These are phyloP conservation scores for Pseudomugil gertrudae DNA, from an alignment of 2,797 vertebrate species.

Conservation along the genomic window DNA sequence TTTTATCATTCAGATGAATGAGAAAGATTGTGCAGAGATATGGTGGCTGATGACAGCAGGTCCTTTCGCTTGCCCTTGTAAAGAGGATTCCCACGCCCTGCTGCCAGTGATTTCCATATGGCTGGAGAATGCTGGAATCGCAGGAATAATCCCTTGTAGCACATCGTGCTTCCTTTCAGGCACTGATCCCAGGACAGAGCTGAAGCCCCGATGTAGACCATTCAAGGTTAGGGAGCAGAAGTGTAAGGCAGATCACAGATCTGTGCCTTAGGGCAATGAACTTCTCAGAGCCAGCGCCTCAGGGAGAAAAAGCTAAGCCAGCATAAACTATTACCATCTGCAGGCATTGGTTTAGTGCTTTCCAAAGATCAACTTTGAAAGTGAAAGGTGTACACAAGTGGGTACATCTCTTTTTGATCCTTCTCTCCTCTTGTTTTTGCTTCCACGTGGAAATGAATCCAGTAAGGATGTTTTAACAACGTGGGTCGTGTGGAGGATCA, in stretches of 20 bases:
- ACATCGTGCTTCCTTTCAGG: conserved; percentile 55
- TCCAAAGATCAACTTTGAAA: conserved; percentile 72
- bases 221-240: conserved; percentile 65
- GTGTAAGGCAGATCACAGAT: conserved; percentile 68
- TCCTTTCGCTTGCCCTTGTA: conserved; percentile 24
- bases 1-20: background rate
- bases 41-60: conserved; percentile 13
- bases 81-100: conserved; percentile 60
- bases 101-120: conserved; percentile 39
- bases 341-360: conserved; percentile 69
- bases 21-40: background rate
- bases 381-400: conserved; percentile 56
- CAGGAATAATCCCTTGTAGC: conserved; percentile 35
- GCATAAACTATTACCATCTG: conserved; percentile 78
- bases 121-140: conserved; percentile 38
- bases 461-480: conserved; percentile 58
- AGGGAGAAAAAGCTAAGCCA: conserved; percentile 75
- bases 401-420: conserved; percentile 57
- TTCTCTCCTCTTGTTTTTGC: conserved; percentile 22
- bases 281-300: conserved; percentile 71
- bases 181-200: conserved; percentile 59
- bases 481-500: conserved; percentile 40
- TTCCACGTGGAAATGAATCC: conserved; percentile 64
- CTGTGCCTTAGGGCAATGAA: conserved; percentile 74
- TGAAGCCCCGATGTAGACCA: conserved; percentile 50